Evolutionary conservation across 2,113 vertebrate genomes (phyloP).

Genomic region (Cephalopterus ornatus): DNA sequence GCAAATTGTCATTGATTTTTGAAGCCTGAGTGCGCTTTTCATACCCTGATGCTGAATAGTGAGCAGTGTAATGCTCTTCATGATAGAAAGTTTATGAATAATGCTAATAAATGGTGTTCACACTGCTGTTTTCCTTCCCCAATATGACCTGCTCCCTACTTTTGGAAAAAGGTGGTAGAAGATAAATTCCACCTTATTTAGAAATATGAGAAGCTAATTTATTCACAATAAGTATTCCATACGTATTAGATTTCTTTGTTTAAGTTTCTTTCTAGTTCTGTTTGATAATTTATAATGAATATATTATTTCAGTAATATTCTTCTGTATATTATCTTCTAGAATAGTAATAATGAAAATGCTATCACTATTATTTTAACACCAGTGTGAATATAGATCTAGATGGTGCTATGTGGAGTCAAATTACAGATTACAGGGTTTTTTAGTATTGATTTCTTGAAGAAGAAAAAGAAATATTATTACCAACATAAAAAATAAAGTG

Average conservation of each 20-base stretch:
- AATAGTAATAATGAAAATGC: background rate
- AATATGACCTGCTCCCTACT: conserved; percentile 48
- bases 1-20: conserved; percentile 75
- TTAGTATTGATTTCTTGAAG: background rate
- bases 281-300: background rate
- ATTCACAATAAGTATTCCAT: background rate
- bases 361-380: background rate
- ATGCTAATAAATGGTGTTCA: conserved; percentile 60
- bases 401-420: background rate
- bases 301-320: background rate
- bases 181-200: conserved; percentile 41
- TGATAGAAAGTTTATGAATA: conserved; percentile 68
- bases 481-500: background rate
- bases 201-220: conserved; percentile 30
- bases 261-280: background rate
- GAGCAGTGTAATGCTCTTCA: conserved; percentile 48
- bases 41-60: conserved; percentile 53
- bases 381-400: background rate
- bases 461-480: background rate
- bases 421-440: background rate
- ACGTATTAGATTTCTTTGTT: background rate
- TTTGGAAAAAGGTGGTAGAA: conserved; percentile 9
- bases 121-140: conserved; percentile 21
- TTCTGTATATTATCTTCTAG: background rate
- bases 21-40: conserved; percentile 62